These are phyloP conservation scores for Euplagia quadripunctaria DNA, from an alignment of 2,888 invertebrate genomes.

Conservation along the genomic window DNA sequence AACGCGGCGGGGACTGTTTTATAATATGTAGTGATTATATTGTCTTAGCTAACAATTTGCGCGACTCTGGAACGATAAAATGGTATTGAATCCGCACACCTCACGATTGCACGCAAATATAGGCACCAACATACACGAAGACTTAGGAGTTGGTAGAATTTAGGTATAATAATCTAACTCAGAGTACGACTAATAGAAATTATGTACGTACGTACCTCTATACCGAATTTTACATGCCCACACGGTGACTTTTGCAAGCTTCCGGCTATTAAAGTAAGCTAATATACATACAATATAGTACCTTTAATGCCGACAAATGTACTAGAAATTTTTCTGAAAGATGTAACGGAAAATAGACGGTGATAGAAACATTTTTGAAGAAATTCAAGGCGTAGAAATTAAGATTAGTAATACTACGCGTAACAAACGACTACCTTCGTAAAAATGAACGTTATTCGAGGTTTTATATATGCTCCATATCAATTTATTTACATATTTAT, in stretches of 20 bases:
- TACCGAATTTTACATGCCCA: background rate
- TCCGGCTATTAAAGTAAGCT: background rate
- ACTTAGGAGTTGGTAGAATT: background rate
- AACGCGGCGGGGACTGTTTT: too few relatives aligned
- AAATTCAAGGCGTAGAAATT: background rate
- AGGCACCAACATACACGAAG: background rate
- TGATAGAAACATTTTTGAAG: background rate
- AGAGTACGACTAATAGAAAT: background rate
- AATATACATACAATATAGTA: background rate
- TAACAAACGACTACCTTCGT: background rate
- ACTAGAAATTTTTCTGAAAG: background rate
- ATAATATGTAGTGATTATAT: too few relatives aligned
- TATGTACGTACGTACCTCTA: background rate
- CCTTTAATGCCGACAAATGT: background rate
- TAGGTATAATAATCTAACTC: background rate
- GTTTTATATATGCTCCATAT: too few relatives aligned
- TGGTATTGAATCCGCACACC: background rate
- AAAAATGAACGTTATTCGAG: too few relatives aligned
- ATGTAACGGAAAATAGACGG: background rate
- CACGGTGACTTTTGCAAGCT: background rate
- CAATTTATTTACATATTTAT: too few relatives aligned
- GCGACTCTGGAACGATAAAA: too few relatives aligned
- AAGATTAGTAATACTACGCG: background rate
- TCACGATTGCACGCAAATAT: background rate
- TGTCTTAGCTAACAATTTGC: too few relatives aligned